Percentiles rank a stretch among this genome's conserved stretches.
Evolutionary conservation across 2,113 vertebrate genomes (phyloP).

Genomic region (Tichodroma muraria): DNA sequence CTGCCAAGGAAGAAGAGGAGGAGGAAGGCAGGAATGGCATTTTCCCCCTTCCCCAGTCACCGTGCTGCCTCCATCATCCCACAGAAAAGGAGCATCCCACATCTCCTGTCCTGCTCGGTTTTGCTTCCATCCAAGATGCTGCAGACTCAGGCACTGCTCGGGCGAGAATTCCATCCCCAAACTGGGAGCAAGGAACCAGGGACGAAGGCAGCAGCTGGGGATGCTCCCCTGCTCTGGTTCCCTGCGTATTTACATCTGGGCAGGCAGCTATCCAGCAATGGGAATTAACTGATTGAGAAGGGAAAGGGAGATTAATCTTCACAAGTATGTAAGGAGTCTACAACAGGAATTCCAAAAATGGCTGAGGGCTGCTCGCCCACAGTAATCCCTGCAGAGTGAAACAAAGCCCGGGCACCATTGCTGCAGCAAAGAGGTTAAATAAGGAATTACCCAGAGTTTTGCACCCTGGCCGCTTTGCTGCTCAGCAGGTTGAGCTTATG

Average conservation of each 20-base stretch:
- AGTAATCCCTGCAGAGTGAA: background rate
- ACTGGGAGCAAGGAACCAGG: background rate
- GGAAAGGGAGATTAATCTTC: background rate
- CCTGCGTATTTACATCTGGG: background rate
- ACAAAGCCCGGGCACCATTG: background rate
- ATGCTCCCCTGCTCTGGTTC: background rate
- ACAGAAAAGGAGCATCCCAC: rapidly evolving
- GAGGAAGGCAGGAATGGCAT: background rate
- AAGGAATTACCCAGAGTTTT: background rate
- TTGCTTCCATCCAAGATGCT: background rate
- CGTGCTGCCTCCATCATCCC: background rate
- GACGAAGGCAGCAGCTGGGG: background rate
- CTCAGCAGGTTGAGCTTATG: background rate
- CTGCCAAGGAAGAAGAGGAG: background rate
- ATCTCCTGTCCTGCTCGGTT: rapidly evolving
- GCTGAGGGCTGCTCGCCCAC: background rate
- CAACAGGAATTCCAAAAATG: background rate
- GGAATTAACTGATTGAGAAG: background rate
- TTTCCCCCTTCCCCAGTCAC: background rate
- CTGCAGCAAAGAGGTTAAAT: background rate
- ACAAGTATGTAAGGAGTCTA: background rate
- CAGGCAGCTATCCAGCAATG: background rate
- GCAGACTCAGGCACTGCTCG: background rate
- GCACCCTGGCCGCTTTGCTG: rapidly evolving
- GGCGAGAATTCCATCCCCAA: background rate